Evolutionary conservation across 2,888 invertebrate species (phyloP).

Genomic region (Caenorhabditis wallacei): DNA sequence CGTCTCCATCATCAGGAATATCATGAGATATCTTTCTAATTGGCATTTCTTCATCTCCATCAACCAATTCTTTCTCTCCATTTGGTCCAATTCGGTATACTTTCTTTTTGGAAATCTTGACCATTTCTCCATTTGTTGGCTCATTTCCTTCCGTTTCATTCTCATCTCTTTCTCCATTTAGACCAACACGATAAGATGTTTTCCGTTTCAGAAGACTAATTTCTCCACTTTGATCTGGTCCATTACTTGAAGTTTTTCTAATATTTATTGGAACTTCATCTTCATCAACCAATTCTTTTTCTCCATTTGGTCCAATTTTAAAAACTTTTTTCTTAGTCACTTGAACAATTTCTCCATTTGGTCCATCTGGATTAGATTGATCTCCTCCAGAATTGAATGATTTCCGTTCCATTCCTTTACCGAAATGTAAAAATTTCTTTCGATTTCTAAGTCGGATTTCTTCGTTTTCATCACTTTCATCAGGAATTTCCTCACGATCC

Average conservation of each 20-base stretch:
- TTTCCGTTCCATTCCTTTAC: neutral
- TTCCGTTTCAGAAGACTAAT: constrained; percentile 14
- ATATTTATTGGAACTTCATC: neutral
- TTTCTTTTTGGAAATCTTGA: constrained; percentile 15
- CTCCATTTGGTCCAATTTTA: constrained; percentile 29
- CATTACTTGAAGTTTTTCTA: neutral
- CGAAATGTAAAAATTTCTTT: constrained; percentile 19
- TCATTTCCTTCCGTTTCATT: neutral
- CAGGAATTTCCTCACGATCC: constrained; percentile 1
- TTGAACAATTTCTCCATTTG: constrained; percentile 22
- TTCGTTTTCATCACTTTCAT: constrained; percentile 22
- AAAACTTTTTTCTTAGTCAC: constrained; percentile 28
- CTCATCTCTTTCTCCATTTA: neutral
- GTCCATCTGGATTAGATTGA: neutral
- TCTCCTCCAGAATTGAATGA: constrained; percentile 4
- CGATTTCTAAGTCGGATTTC: constrained; percentile 21
- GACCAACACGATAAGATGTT: neutral
- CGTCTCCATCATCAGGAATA: constrained; percentile 9
- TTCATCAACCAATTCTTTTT: constrained; percentile 4
- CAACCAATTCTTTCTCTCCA: constrained; percentile 12
- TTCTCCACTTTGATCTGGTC: neutral
- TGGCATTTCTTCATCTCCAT: constrained; percentile 2
- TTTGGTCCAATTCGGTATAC: constrained; percentile 23
- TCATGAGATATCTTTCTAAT: constrained; percentile 3
- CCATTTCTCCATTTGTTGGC: neutral